Conservation (phyloP, 2,797 vertebrate genomes). For the Poecilia picta region DNA sequence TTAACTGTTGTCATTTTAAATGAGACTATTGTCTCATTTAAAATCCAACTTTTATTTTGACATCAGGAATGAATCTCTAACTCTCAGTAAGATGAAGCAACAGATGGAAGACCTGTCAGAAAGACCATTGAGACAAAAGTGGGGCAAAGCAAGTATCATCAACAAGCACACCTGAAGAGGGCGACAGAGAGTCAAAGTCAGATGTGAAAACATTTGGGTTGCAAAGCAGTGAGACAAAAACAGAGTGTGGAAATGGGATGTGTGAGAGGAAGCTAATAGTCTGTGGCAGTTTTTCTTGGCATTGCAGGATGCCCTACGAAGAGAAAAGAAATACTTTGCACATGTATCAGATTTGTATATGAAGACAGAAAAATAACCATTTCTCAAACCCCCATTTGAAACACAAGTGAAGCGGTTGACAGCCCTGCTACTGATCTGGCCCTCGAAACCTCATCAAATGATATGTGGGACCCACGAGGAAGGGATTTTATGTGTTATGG, state of each 20-base stretch:
- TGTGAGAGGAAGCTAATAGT: constrained; percentile 61
- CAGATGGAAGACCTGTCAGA: background rate
- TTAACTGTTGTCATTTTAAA: background rate
- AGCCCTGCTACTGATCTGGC: constrained; percentile 55
- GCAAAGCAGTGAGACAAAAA: constrained; percentile 38
- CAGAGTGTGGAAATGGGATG: constrained; percentile 30
- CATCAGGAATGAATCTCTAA: background rate
- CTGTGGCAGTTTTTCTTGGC: constrained; percentile 57
- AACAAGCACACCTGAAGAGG: constrained; percentile 73
- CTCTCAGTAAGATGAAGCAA: background rate
- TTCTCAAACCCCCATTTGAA: constrained; percentile 30
- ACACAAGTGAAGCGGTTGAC: constrained; percentile 48
- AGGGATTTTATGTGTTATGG: constrained; percentile 42
- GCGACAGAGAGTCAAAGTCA: constrained; percentile 75
- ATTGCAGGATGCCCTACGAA: constrained; percentile 24
- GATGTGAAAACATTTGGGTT: constrained; percentile 9
- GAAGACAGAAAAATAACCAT: constrained; percentile 49
- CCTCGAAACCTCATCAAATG: constrained; percentile 65
- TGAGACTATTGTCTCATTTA: background rate
- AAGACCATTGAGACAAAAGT: background rate
- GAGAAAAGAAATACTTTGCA: background rate
- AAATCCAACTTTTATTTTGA: background rate
- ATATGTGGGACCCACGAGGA: constrained; percentile 16
- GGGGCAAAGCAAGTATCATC: background rate
- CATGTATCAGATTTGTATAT: constrained; percentile 32